Percentiles rank a stretch among this genome's conserved stretches.
phyloP scores from a whole-genome alignment of 2,797 vertebrate genomes.

The Pipistrellus kuhlii region DNA sequence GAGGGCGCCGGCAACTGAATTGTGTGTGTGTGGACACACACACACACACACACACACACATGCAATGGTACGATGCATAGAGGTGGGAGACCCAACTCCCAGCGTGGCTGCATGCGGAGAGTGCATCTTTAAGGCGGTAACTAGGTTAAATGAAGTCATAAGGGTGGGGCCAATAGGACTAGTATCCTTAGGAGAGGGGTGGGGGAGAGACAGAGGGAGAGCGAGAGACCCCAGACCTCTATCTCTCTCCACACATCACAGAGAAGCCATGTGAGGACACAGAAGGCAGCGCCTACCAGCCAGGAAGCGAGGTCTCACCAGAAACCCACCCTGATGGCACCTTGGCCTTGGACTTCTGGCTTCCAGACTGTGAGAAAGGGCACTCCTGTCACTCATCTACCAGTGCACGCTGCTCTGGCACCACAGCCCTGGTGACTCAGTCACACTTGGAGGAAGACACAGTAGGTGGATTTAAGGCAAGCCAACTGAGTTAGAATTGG shows the following conservation, averaged over 20 bases:
- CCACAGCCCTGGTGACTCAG: not conserved
- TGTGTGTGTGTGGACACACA: too few relatives aligned
- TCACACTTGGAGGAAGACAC: not conserved
- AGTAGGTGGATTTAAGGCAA: not conserved
- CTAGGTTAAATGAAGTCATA: not conserved
- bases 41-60: too few relatives aligned
- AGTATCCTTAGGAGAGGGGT: not conserved
- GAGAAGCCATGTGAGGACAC: not conserved
- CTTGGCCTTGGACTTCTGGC: conserved; percentile 4
- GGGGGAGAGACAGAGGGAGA: not conserved
- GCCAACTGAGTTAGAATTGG: not conserved
- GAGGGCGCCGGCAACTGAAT: not conserved
- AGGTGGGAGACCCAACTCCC: not conserved
- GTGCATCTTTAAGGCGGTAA: not conserved
- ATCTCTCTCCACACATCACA: not conserved
- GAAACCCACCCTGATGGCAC: not conserved
- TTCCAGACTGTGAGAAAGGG: conserved; percentile 22
- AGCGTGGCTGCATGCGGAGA: conserved; percentile 2
- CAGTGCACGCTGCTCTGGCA: not conserved
- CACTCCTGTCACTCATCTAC: not conserved
- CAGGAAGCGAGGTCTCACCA: conserved; percentile 1
- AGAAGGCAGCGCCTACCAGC: not conserved
- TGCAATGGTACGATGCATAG: not conserved
- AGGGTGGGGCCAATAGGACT: not conserved
- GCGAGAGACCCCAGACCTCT: not conserved